Evolutionary conservation across 2,888 invertebrate species (phyloP).

Genomic region (Tetrapedia diversipes): DNA sequence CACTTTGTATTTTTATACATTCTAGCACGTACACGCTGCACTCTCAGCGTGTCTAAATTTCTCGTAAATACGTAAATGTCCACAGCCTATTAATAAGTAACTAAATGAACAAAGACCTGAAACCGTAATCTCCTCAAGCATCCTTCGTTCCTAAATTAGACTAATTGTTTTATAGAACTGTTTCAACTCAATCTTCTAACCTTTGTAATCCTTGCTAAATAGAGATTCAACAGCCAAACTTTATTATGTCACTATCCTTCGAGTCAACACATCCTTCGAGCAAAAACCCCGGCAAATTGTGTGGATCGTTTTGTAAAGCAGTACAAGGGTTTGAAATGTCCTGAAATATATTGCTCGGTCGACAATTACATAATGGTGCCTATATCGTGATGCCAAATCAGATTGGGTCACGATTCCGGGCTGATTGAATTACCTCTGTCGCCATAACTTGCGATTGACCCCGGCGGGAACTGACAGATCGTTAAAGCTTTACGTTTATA

Average conservation of each 20-base stretch:
- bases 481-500: conserved; percentile 4
- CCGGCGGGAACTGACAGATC: neutral
- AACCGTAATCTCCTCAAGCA: too few species aligned
- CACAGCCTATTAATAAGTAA: too few species aligned
- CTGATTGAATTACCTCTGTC: conserved; percentile 19
- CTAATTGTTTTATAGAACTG: too few species aligned
- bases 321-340: neutral
- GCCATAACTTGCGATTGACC: conserved; percentile 1
- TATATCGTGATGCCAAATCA: neutral
- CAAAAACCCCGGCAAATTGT: neutral
- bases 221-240: too few species aligned
- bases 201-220: too few species aligned
- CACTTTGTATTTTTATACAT: too few species aligned
- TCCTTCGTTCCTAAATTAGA: too few species aligned
- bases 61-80: too few species aligned
- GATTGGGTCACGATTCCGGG: neutral
- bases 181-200: too few species aligned
- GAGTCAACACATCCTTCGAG: neutral
- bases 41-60: too few species aligned
- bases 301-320: neutral
- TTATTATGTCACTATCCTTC: neutral
- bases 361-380: conserved; percentile 2
- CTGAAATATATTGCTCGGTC: neutral
- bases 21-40: too few species aligned
- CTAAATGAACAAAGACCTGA: too few species aligned